phyloP scores from a whole-genome alignment of 2,888 invertebrate genomes.

The Nymphalis urticae region DNA sequence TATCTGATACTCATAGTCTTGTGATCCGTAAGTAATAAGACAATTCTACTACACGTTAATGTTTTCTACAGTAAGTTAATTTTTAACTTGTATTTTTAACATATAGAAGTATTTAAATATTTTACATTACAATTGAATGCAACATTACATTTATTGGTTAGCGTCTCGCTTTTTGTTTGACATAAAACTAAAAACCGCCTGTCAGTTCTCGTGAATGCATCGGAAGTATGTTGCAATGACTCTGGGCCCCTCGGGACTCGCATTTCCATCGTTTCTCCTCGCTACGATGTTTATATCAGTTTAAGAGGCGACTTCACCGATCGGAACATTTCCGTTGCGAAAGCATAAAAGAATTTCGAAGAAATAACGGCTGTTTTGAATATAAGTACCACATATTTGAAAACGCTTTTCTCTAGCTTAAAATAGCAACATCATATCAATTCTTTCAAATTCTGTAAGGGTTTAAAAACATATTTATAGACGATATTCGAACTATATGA shows the following conservation, averaged over 20 bases:
- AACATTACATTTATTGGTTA: too few relatives aligned
- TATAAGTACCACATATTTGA: slow-evolving; percentile 40
- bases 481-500: background rate
- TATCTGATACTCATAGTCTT: too few relatives aligned
- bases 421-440: slow-evolving; percentile 6
- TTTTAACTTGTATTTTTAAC: too few relatives aligned
- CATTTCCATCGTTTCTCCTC: slow-evolving; percentile 38
- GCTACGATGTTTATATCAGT: slow-evolving; percentile 67
- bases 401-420: slow-evolving; percentile 22
- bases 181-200: slow-evolving; percentile 32
- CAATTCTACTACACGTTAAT: too few relatives aligned
- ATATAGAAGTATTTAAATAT: too few relatives aligned
- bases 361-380: slow-evolving; percentile 60
- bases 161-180: slow-evolving; percentile 1
- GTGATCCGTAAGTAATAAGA: too few relatives aligned
- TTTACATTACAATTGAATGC: too few relatives aligned
- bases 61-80: too few relatives aligned
- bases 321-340: slow-evolving; percentile 60
- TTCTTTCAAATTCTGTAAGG: slow-evolving; percentile 2
- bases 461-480: slow-evolving; percentile 3
- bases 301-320: slow-evolving; percentile 66
- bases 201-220: slow-evolving; percentile 51
- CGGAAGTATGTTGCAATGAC: slow-evolving; percentile 62
- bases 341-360: slow-evolving; percentile 61
- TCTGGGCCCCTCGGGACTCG: slow-evolving; percentile 51